Percentiles rank a stretch among this genome's conserved stretches.
Conservation (phyloP, 1,140 invertebrate species). For the Triops cancriformis region DNA sequence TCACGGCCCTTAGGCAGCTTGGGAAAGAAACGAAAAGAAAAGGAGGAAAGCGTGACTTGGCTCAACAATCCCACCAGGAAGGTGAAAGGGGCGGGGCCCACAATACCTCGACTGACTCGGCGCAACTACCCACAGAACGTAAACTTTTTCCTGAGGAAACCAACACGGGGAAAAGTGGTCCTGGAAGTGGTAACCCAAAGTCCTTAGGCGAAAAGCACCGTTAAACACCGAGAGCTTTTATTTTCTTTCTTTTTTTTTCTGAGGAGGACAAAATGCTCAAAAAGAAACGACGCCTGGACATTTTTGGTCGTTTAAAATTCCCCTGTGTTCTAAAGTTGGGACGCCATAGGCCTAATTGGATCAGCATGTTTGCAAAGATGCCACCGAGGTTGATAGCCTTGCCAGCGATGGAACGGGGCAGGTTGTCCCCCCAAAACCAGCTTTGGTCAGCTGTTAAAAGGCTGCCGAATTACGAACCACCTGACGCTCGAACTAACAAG, state of each 20-base stretch:
- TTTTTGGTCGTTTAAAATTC: neutral
- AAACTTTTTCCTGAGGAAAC: neutral
- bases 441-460: neutral
- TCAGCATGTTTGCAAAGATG: neutral
- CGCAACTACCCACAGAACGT: neutral
- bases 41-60: neutral
- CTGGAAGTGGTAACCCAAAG: neutral
- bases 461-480: neutral
- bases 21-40: neutral
- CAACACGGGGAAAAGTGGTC: neutral
- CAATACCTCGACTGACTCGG: no score
- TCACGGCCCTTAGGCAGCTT: neutral
- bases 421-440: neutral
- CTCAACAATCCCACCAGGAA: neutral
- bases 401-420: neutral
- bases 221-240: neutral
- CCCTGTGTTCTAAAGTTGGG: neutral
- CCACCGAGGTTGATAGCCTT: no score
- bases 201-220: neutral
- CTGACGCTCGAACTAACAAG: neutral
- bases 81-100: neutral
- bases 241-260: neutral
- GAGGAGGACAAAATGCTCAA: neutral
- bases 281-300: neutral
- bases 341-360: conserved; percentile 1